Base-by-base conservation (phyloP, 1,140 invertebrate species). In the Cydia strobilella region DNA sequence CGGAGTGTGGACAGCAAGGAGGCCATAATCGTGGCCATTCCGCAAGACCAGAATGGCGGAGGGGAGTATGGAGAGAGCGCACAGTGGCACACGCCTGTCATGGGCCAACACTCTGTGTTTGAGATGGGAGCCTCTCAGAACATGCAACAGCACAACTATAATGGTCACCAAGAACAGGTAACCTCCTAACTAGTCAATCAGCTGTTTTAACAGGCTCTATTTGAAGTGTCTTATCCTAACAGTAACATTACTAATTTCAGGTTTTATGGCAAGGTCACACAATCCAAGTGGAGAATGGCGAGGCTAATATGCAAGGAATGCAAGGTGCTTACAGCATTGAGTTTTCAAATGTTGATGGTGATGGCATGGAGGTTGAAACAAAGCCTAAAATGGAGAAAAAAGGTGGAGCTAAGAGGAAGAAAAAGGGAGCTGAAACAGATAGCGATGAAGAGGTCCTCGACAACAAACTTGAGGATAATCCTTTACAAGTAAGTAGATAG, bases 181-280 rank as follows among this genome's bases (percentile, higher is more conserved):
- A 69, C 6, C 5, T 31, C 51, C n/a, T 59, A 23, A 12, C 20
- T 59, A 4, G n/a, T 23, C 54, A 23, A n/a, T 59, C 20, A 10
- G 6, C 54, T 23, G 54, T 54, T 10, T 54, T 20, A 54, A n/a
- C 5, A 18, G 15, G 12, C 51, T 54, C n/a, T 18, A 20, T 18
- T 63, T 63, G 4, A 9, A 12, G 15, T 27, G 5, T 63, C 25
- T 25, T n/a, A 9, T 39, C 10, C 15, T 69, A 65, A 13, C 4
- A n/a, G 63, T 69, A 10, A 35, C 27, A 69, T 18, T 69, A 35
- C 25, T 35, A n/a, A 69, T 90, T 93, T 59, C 85, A 94, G 94
- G 94, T 94, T 51, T 93, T 95, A 77, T 95, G 94, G 94, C 94
- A 94, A 90, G 94, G 94, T 10, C 94, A 94, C 81, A 93, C 94